These are phyloP conservation scores for Heliconius congener DNA, from an alignment of 1,140 invertebrate genomes.

Conservation along the genomic window DNA sequence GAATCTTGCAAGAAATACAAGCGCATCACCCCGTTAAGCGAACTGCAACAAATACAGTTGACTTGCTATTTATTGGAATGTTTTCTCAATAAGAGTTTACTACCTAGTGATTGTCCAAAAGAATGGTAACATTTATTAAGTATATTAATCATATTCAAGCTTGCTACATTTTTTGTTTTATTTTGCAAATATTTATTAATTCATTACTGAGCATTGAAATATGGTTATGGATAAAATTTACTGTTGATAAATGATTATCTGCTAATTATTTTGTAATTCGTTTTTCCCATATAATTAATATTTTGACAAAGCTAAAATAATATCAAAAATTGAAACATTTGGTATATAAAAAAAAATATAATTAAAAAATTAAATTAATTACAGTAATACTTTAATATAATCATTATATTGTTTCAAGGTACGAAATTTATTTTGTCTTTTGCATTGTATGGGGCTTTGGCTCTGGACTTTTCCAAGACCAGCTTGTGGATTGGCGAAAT, in stretches of 20 bases:
- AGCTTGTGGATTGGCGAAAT: conserved; percentile 92
- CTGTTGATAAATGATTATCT: no score
- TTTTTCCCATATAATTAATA: no score
- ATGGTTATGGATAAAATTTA: no score
- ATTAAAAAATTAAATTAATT: no score
- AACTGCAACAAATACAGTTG: conserved; percentile 95
- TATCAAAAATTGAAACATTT: no score
- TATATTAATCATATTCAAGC: no score
- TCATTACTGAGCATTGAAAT: no score
- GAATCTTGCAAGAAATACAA: conserved; percentile 93
- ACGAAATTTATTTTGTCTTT: conserved; percentile 97
- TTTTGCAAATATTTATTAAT: background rate
- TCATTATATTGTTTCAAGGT: conserved; percentile 77
- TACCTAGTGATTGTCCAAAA: conserved; percentile 93
- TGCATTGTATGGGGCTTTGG: conserved; percentile 96
- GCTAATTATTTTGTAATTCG: no score
- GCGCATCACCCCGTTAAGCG: conserved; percentile 94
- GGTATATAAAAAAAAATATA: no score
- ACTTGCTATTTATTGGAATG: conserved; percentile 94
- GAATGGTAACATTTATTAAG: conserved; percentile 84
- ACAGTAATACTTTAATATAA: background rate
- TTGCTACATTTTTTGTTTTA: background rate
- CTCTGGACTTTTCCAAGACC: conserved; percentile 94
- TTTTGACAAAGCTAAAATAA: no score
- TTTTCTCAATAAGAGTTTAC: conserved; percentile 89